Conservation (phyloP, 2,797 vertebrate genomes). For the Parotocinclus haroldoi region DNA sequence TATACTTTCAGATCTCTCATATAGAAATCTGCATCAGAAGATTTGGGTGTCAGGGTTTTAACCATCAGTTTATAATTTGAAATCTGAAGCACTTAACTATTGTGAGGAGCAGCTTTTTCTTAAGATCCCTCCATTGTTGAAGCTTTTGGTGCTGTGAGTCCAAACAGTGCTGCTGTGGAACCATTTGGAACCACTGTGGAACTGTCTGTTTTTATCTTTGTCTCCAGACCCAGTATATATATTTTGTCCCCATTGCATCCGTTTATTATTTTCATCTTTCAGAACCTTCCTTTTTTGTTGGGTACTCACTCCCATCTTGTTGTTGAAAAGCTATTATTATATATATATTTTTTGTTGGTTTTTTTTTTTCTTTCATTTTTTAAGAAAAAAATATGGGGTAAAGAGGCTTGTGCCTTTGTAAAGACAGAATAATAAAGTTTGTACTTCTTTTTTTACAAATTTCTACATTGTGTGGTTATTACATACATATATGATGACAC, state of each 20-base stretch:
- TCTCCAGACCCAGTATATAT: constrained; percentile 37
- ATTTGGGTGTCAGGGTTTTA: constrained; percentile 44
- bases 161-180: constrained; percentile 63
- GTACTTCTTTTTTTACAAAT: constrained; percentile 97
- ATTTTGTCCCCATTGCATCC: constrained; percentile 41
- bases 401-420: constrained; percentile 97
- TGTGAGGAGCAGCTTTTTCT: constrained; percentile 61
- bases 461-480: constrained; percentile 32
- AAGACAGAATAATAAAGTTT: constrained; percentile 99
- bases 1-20: constrained; percentile 41
- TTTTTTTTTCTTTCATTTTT: constrained; percentile 75
- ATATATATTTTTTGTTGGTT: too few species aligned
- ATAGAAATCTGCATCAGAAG: constrained; percentile 59
- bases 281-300: constrained; percentile 52
- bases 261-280: constrained; percentile 47
- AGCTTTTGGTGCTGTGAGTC: constrained; percentile 68
- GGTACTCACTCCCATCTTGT: constrained; percentile 76
- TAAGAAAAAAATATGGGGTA: constrained; percentile 75
- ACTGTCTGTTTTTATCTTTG: constrained; percentile 9
- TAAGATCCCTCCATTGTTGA: constrained; percentile 67
- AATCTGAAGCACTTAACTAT: constrained; percentile 87
- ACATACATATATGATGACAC: neutral
- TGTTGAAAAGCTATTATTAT: constrained; percentile 92
- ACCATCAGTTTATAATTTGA: constrained; percentile 48
- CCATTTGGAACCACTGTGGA: constrained; percentile 31